Conservation (phyloP, 2,888 invertebrate genomes). For the Julus scanicus region DNA sequence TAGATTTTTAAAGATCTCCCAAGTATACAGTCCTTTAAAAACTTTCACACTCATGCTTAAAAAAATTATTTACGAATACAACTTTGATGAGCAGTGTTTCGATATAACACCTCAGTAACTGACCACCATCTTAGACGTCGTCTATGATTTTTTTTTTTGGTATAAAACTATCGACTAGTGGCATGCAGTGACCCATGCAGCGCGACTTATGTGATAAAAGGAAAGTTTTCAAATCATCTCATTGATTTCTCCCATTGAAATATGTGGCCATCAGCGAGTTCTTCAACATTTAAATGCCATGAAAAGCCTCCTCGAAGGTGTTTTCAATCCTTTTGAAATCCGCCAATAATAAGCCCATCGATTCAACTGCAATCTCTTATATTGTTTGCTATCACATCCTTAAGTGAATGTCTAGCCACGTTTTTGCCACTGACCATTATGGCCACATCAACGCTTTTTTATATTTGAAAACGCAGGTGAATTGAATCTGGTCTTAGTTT, state of each 20-base stretch:
- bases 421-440: slow-evolving; percentile 34
- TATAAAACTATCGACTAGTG: too few species aligned
- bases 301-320: background rate
- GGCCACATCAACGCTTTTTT: background rate
- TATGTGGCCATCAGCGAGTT: background rate
- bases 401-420: slow-evolving; percentile 45
- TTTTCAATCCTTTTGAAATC: slow-evolving; percentile 30
- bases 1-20: too few species aligned
- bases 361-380: slow-evolving; percentile 26
- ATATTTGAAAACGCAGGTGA: slow-evolving; percentile 34
- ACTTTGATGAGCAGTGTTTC: too few species aligned
- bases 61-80: too few species aligned
- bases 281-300: slow-evolving; percentile 12
- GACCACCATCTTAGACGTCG: too few species aligned
- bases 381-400: slow-evolving; percentile 28
- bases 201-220: background rate
- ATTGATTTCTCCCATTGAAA: slow-evolving; percentile 11
- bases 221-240: slow-evolving; percentile 30
- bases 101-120: too few species aligned
- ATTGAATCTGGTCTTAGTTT: background rate
- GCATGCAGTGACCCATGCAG: background rate
- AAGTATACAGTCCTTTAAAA: too few species aligned
- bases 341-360: slow-evolving; percentile 31
- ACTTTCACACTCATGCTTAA: too few species aligned
- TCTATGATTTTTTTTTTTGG: too few species aligned